Base-by-base conservation (phyloP, 2,113 vertebrate genomes). In the Brachirus orientalis region DNA sequence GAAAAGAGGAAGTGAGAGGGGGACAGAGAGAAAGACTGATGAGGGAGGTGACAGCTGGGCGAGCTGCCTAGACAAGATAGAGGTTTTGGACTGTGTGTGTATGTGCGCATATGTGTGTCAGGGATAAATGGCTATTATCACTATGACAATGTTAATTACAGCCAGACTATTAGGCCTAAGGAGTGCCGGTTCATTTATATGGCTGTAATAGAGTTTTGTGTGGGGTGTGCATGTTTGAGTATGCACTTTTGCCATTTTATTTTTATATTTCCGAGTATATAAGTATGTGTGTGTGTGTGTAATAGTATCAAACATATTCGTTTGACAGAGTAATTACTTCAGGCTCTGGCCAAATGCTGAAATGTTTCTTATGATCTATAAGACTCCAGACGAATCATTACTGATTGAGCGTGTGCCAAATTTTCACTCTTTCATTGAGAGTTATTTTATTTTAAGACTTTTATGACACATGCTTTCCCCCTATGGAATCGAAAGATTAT, bases 141-240 rank as follows among this genome's bases (percentile, higher is more conserved):
- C 74, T 86, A 86, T 91, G 90, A 91, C 91, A 90, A 91, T 89
- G 89, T 91, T 92, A 90, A 92, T 92, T 92, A 91, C 86, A 84
- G 81, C 83, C 82, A 86, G 82, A 85, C 85, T 90, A 88, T 88
- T 86, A 91, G 87, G 74, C 80, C 63, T 1, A 50, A 80, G 79
- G 81, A 91, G 85, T 78, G 71, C 61, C 68, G 82, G 77, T 87
- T 85, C 86, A 89, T 91, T 88, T 85, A 84, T 89, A 87, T 84
- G 85, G 70, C 67, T 61, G 59, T 55, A 79, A 53, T 47, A 59
- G 63, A 72, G 58, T 69, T 46, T 56, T 79, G 80, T 75, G 84
- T 83, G 66, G 61, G 70, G 75, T 68, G 59, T 37, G 57, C 55
- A 8, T 51, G 69, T n/a, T n/a, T n/a, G n/a, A n/a, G n/a, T n/a